Evolutionary conservation across 2,888 invertebrate species (phyloP), one percentile per base, ranked within the genome.

Genomic region (Cactoblastis cactorum): DNA sequence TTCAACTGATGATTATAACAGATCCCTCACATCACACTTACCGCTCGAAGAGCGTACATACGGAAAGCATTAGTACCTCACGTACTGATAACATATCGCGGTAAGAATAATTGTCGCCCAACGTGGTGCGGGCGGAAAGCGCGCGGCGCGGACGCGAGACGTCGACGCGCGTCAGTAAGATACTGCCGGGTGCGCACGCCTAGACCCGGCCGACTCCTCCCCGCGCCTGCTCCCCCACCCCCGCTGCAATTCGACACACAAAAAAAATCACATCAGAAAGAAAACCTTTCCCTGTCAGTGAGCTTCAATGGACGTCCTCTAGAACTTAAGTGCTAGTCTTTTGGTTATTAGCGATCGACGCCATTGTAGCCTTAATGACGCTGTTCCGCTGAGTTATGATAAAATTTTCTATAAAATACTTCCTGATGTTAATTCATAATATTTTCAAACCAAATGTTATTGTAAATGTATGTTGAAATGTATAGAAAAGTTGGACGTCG

Each of bases 131-230:
- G 55, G 56, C 52, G 53, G 37, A 32, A 11, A 32, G 46, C 54
- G 54, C 65, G 63, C 65, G 57, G 57, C 66, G 59, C 58, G 52
- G 57, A 66, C 69, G 69, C 69, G 61, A 71, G 66, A 55, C 56
- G 67, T 59, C 61, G 59, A 50, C 71, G 74, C 68, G 74, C 65
- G 64, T 66, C 72, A 72, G 74, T 71, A 63, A 63, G 73, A 64
- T 59, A 87, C 88, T 86, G 81, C 75, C 83, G 83, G 77, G 72
- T 80, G 84, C 86, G 85, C 86, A 83, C 79, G 85, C 85, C 83
- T 82, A 80, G 71, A 72, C 84, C 83, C 83, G 77, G 81, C 74
- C 77, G 68, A 54, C 70, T 78, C 76, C 79, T 43, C 72, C 68
- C 67, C 75, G 72, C 66, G 57, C 58, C 60, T 24, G 55, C 56